Conservation (phyloP, 1,140 invertebrate genomes). For the Pseudachorutes palmiensis region DNA sequence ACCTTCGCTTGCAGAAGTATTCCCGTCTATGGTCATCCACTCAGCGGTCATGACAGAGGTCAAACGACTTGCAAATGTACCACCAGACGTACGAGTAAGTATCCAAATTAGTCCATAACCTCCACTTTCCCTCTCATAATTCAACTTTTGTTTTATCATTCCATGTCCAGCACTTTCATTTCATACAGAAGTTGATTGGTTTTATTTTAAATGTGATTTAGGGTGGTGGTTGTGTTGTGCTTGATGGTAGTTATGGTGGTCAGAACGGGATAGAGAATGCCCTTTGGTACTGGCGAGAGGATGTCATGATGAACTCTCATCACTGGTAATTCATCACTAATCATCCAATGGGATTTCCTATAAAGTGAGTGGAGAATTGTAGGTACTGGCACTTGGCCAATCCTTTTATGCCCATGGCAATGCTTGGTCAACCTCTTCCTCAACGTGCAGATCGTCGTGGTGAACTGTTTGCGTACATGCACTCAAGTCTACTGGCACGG, state of each 20-base stretch:
- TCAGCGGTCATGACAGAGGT: neutral
- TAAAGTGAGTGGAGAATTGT: neutral
- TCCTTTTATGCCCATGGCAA: neutral
- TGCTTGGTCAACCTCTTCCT: neutral
- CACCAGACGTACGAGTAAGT: neutral
- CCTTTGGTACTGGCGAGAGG: conserved; percentile 15
- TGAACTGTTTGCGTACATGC: conserved; percentile 14
- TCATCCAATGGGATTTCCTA: neutral
- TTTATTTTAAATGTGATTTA: neutral
- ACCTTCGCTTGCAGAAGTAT: neutral
- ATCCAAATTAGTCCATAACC: neutral
- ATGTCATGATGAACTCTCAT: neutral
- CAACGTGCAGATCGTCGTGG: neutral
- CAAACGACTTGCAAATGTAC: neutral
- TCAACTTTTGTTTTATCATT: too few relatives aligned
- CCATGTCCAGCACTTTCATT: neutral
- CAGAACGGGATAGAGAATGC: conserved; percentile 9
- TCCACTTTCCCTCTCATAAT: neutral
- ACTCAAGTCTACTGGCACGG: conserved; percentile 1
- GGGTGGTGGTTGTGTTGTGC: neutral
- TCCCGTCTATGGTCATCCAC: neutral
- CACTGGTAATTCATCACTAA: conserved; percentile 8
- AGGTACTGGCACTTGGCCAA: conserved; percentile 9
- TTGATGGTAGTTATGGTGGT: conserved; percentile 2
- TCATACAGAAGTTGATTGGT: neutral